Conservation (phyloP, 2,888 invertebrate genomes). For the Megalurothrips usitatus region DNA sequence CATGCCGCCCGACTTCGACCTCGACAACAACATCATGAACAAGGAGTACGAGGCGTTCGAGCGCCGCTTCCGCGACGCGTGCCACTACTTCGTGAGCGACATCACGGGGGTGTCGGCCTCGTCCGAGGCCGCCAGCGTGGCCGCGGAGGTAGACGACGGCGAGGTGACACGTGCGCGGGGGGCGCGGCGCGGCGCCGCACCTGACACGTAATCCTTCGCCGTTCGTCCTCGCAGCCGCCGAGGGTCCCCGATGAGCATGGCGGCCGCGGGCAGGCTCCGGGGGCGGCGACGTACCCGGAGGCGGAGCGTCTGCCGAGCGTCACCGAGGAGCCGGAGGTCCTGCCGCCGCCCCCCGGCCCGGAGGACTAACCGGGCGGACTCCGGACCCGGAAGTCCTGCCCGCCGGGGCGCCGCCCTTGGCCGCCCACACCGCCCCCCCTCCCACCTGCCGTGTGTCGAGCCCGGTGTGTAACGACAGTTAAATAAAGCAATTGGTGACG, state of each 20-base stretch:
- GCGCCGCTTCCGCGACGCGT: background rate
- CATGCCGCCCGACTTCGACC: slow-evolving; percentile 15
- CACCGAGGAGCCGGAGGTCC: background rate
- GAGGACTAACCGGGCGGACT: no score
- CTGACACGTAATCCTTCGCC: no score
- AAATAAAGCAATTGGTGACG: no score
- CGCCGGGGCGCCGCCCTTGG: no score
- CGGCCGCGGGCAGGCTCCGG: background rate
- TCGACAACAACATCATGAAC: background rate
- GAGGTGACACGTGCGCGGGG: no score
- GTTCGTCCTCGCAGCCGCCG: no score
- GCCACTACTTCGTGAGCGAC: background rate
- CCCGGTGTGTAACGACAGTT: no score
- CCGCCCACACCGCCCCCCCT: no score
- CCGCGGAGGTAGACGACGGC: background rate
- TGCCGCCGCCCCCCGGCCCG: no score
- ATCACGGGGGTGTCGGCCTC: background rate
- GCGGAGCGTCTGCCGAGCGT: background rate
- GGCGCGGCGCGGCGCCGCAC: no score
- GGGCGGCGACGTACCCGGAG: background rate
- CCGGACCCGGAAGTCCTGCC: background rate
- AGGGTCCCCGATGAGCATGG: background rate
- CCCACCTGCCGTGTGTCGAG: no score
- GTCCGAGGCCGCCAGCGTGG: background rate
- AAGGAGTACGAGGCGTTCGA: slow-evolving; percentile 8